These are phyloP conservation scores for Enchytraeus crypticus DNA, from an alignment of 2,888 invertebrate genomes.

Conservation along the genomic window DNA sequence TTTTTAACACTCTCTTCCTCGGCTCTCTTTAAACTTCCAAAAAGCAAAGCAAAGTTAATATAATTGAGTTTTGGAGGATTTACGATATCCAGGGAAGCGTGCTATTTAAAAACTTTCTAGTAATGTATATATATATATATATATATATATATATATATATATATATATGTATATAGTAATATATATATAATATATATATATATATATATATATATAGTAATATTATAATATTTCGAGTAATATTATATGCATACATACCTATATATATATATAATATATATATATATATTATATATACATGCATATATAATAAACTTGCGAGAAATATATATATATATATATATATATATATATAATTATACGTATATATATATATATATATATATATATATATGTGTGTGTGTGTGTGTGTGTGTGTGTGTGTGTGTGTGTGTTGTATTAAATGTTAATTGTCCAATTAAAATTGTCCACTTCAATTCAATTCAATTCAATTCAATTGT, in stretches of 20 bases:
- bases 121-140: no score
- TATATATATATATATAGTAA: constrained; percentile 3
- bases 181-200: not conserved
- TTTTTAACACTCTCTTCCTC: no score
- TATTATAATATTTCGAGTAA: not conserved
- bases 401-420: not conserved
- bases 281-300: not conserved
- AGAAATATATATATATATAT: not conserved
- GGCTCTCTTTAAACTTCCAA: no score
- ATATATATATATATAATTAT: not conserved
- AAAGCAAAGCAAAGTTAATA: no score
- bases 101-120: not conserved
- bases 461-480: no score
- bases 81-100: no score
- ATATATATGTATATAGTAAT: no score
- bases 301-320: not conserved
- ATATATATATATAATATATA: no score
- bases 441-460: no score
- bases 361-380: not conserved
- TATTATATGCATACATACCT: no score
- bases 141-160: not conserved
- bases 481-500: no score
- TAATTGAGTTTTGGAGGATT: no score
- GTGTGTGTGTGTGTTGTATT: not conserved
- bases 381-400: not conserved